Evolutionary conservation across 2,113 vertebrate species (phyloP), one percentile per base, ranked within the genome.

Genomic region (Melospiza melodia): DNA sequence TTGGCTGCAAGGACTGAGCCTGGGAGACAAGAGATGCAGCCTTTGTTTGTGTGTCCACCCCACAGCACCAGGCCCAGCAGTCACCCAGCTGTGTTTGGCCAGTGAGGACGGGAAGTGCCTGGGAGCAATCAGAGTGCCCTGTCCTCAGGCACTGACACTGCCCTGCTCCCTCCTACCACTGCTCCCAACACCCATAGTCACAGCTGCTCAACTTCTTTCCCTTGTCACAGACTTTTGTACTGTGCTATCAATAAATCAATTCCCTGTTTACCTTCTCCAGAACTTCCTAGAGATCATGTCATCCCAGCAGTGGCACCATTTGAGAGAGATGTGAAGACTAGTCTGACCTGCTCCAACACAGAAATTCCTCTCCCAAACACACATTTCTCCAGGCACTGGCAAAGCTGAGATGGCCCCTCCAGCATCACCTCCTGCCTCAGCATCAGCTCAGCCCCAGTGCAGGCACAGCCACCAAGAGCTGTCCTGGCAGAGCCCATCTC

Each of bases 1-100:
- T 99, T 71, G 95, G 73, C 30, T 99, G 52, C 94, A 78, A 69
- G 77, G 49, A 44, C 95, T 98, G 54, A 96, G 93, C 28, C 65
- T 98, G 54, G 31, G 27, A 21, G 98, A 99, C 1, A 98, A 82
- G 98, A 98, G 15, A 87, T 95, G 4, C 98, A 98, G 98, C 94
- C 98, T 99, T 94, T 99, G 98, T 86, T 98, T 97, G 11, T 41
- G 91, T 98, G 87, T 93, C 81, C 35, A 82, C 97, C 3, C 92
- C 94, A 9, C 73, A 49, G 37, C 98, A 98, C 84, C 97, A 97
- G 33, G 94, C 96, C 7, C 99, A 99, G 91, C 98, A 99, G 95
- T 98, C 83, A 90, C 98, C 54, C 96, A 98, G 30, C 96, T 99
- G 37, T 37, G 49, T 3, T 39, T 99, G 59, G 84, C 52, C 13